Conservation (phyloP, 2,113 vertebrate species). For the Octodon degus region DNA sequence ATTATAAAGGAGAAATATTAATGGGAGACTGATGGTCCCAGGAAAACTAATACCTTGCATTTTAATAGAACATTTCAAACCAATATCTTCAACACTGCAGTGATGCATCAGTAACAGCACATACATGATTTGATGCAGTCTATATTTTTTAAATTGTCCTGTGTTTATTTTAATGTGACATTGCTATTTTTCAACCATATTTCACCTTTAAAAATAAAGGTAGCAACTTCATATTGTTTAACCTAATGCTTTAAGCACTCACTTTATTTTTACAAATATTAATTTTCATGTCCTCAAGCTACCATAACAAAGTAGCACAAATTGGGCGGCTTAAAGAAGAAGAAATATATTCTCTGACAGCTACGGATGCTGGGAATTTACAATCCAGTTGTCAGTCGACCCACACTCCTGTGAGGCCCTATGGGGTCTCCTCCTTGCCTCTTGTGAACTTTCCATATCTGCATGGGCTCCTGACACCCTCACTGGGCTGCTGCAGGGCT, state of each 20-base stretch:
- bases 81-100: not conserved
- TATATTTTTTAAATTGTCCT: not conserved
- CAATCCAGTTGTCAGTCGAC: not conserved
- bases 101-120: not conserved
- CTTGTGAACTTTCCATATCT: not conserved
- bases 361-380: not conserved
- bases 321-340: not conserved
- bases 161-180: constrained; percentile 45
- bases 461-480: rapidly evolving
- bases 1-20: not conserved
- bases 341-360: not conserved
- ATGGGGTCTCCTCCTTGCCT: not conserved
- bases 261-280: not conserved
- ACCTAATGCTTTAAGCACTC: not conserved
- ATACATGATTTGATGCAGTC: not conserved
- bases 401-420: not conserved
- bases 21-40: not conserved
- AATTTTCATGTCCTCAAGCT: not conserved
- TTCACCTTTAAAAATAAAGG: not conserved
- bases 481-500: not conserved
- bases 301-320: not conserved
- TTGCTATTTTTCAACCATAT: not conserved
- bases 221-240: not conserved
- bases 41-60: not conserved
- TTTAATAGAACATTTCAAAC: constrained; percentile 22